phyloP scores from a whole-genome alignment of 2,113 vertebrate genomes.

The Saguinus imperator region DNA sequence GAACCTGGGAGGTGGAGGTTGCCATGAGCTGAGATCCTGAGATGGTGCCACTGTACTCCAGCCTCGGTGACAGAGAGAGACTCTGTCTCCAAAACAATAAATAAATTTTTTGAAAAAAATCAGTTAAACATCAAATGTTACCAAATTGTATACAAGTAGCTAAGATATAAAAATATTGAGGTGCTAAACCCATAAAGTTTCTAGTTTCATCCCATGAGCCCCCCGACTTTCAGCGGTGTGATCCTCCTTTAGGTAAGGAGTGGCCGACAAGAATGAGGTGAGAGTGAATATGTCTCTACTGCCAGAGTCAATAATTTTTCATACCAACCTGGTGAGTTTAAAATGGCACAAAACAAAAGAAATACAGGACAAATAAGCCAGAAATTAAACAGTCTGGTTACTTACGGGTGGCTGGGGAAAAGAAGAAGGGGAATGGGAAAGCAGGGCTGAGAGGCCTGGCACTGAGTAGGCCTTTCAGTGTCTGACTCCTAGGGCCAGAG shows the following conservation, averaged over 20 bases:
- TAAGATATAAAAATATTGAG: background rate
- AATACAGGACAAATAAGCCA: background rate
- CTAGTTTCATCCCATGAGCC: background rate
- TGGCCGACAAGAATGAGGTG: background rate
- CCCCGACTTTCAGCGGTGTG: background rate
- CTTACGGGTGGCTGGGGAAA: rapidly evolving
- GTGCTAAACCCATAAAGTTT: background rate
- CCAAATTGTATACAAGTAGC: background rate
- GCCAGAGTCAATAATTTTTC: background rate
- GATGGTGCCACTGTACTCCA: background rate
- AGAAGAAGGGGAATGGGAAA: background rate
- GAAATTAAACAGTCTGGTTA: background rate
- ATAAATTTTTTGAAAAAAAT: background rate
- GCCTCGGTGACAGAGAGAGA: background rate
- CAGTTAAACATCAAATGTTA: background rate
- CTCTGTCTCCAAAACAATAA: background rate
- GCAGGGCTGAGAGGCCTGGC: background rate
- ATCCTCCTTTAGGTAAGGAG: background rate
- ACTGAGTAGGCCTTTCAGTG: background rate
- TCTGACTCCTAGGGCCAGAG: background rate
- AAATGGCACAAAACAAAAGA: conserved; percentile 27
- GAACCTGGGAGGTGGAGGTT: background rate
- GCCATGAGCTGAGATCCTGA: background rate
- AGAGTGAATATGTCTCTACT: background rate
- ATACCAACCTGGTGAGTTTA: background rate